Conservation (phyloP, 2,797 vertebrate species). For the Liasis olivaceus region DNA sequence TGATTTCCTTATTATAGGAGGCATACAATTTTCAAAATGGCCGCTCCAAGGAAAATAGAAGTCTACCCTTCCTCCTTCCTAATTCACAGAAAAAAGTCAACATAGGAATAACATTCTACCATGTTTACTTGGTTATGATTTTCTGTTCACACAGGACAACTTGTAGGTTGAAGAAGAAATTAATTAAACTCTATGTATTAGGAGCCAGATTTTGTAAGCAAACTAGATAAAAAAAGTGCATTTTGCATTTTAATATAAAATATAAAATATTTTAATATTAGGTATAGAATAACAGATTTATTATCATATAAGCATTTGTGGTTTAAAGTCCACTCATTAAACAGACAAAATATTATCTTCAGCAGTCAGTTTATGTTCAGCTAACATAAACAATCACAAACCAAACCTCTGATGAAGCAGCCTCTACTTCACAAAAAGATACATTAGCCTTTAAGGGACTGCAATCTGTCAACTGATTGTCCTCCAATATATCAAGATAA, state of each 20-base stretch:
- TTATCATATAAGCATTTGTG: background rate
- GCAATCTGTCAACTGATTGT: no score
- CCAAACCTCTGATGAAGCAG: background rate
- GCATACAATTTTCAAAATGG: background rate
- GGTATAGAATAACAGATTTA: background rate
- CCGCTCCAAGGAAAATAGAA: background rate
- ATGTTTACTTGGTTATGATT: background rate
- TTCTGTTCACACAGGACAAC: background rate
- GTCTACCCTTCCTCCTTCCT: background rate
- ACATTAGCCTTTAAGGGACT: background rate
- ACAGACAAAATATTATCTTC: background rate
- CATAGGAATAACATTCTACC: background rate
- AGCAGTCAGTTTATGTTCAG: background rate
- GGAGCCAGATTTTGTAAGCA: background rate
- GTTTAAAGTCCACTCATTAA: background rate
- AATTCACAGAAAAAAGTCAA: background rate
- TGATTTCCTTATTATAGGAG: background rate
- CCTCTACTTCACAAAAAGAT: background rate
- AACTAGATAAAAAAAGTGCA: background rate
- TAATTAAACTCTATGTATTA: background rate
- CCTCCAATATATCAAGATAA: background rate
- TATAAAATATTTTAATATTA: no score
- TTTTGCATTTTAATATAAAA: background rate
- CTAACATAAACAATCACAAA: no score
- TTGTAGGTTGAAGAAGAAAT: background rate